Evolutionary conservation across 2,113 vertebrate species (phyloP), one percentile per base, ranked within the genome.

Genomic region (Sebastes schlegelii): DNA sequence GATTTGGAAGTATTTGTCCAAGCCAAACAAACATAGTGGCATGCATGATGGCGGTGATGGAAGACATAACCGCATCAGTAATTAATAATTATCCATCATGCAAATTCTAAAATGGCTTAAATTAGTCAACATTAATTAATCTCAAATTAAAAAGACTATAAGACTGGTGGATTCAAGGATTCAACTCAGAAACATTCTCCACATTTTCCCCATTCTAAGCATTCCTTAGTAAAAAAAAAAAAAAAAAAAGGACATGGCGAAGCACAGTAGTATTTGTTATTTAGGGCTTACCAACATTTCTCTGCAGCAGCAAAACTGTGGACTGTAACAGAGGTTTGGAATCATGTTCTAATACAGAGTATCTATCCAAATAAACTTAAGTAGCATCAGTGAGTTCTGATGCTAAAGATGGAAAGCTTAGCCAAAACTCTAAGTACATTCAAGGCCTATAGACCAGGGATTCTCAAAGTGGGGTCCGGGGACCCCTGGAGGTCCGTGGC

Each of bases 281-380:
- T 74, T 26, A 61, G 12, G 49, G 23, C 74, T 87, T 80, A 82
- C 67, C 71, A 58, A 81, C 0, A 40, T 51, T 74, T 82, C 34
- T 54, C 7, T 52, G 51, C 55, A 46, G 70, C 67, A 49, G 75
- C 54, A 69, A n/a, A 81, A 34, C 63, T 85, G 79, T 77, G 57
- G 69, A 65, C 49, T 60, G 74, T 42, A 80, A 74, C 60, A 81
- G 46, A 88, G 55, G 48, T 52, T 69, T 48, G 19, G 42, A 52
- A 54, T 86, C 23, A 76, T 61, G 43, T 69, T 75, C 26, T 70
- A 68, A 49, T 26, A 34, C 34, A 70, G 14, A 51, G 11, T 8
- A 74, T 42, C 17, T 10, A 17, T 45, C 10, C 14, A 54, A 43
- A 54, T 46, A 61, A n/a, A 65, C 8, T 49, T 17, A 26, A 10